Evolutionary conservation across 2,113 vertebrate species (phyloP), one percentile per base, ranked within the genome.

Genomic region (Sebastes fasciatus): DNA sequence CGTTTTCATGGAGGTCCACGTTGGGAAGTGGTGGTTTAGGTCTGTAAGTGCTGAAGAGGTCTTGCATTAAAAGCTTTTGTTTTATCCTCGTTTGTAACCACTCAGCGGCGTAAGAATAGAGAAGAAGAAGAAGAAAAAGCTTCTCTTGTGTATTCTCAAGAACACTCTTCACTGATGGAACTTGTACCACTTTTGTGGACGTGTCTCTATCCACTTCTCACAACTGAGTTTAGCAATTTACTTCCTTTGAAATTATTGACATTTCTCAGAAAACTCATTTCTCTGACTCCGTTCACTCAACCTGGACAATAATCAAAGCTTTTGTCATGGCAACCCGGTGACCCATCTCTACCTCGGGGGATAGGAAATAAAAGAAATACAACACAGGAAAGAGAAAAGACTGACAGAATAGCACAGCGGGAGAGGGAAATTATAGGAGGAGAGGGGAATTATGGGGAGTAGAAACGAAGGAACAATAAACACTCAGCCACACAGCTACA

Each of bases 251-350:
- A 87, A 86, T 80, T 21, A 80, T 64, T 84, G 82, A 75, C 83
- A 83, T 87, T 90, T 90, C 62, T 85, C 55, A 75, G 57, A 85
- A 90, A 89, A 85, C 42, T 66, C 0, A 74, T 85, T 87, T 86
- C 71, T 82, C 66, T 72, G 63, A 86, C 12, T 8, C 26, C 45
- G 54, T 48, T 68, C 86, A 61, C 85, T 82, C 70, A 74, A 86
- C 61, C 67, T 68, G 60, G 64, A 81, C 77, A 66, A 79, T 55
- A 87, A 83, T 87, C 45, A 79, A 77, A 82, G 79, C 70, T 79
- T 91, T 84, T 89, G 86, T 84, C 86, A 86, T 85, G 82, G 86
- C 85, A 90, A 90, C 85, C 67, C 64, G 72, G 77, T 46, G 77
- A 86, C 68, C 78, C 7, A 8, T 65, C 57, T 77, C 51, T 34